phyloP scores from a whole-genome alignment of 2,113 vertebrate species.

The Chaetura pelagica region DNA sequence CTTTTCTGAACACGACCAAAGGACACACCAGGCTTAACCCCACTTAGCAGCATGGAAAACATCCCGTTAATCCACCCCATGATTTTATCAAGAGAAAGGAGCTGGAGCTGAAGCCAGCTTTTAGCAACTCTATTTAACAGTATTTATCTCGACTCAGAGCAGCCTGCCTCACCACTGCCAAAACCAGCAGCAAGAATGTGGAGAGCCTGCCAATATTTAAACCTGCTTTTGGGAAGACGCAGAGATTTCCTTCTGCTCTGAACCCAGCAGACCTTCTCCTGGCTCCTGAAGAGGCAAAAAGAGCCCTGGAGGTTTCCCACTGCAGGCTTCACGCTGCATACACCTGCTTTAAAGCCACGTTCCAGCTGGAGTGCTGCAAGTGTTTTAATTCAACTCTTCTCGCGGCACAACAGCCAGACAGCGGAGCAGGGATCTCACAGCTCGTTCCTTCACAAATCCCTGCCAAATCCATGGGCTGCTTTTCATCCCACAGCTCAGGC shows the following conservation, averaged over 20 bases:
- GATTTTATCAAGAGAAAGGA: not conserved
- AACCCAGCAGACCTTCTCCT: not conserved
- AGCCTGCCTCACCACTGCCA: not conserved
- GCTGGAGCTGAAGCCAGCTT: not conserved
- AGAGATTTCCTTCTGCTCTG: rapidly evolving
- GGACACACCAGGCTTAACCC: not conserved
- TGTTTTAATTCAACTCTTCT: not conserved
- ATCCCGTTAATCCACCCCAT: not conserved
- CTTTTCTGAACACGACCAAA: not conserved
- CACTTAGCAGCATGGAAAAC: not conserved
- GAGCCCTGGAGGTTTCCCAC: not conserved
- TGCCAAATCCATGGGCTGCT: not conserved
- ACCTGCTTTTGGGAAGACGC: not conserved
- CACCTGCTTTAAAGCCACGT: not conserved
- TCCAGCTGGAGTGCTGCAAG: not conserved
- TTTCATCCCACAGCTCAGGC: not conserved
- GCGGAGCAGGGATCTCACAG: not conserved
- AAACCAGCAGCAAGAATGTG: not conserved
- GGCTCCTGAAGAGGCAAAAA: not conserved
- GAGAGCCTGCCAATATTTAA: not conserved
- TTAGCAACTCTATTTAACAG: not conserved
- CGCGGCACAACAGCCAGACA: not conserved
- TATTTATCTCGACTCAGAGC: not conserved
- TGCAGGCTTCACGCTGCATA: not conserved
- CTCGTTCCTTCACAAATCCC: not conserved